A percentile compares a stretch with the other conserved stretches of the same genome.
These are phyloP conservation scores for Formica selysi DNA, from an alignment of 1,140 invertebrate genomes.

Conservation along the genomic window DNA sequence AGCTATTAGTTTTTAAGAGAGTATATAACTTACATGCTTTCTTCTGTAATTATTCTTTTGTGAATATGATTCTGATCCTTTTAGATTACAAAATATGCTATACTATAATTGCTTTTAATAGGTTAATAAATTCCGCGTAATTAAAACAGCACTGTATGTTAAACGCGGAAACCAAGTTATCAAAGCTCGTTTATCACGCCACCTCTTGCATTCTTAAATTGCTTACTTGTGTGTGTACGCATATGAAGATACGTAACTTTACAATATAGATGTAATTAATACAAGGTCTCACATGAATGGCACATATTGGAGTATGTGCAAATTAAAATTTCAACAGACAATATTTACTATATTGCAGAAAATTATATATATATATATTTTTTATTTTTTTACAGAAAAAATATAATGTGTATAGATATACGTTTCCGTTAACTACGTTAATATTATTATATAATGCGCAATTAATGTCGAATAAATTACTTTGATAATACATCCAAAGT, in stretches of 20 bases:
- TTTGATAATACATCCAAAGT: background rate
- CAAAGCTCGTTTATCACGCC: slow-evolving; percentile 46
- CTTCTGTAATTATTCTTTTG: slow-evolving; percentile 23
- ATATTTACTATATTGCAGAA: slow-evolving; percentile 21
- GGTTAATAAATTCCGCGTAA: slow-evolving; percentile 45
- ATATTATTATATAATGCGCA: background rate
- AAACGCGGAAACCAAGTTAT: slow-evolving; percentile 30
- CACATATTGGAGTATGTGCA: background rate
- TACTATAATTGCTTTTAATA: slow-evolving; percentile 48
- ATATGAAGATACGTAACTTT: background rate
- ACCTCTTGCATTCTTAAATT: slow-evolving; percentile 54
- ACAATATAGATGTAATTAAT: slow-evolving; percentile 26
- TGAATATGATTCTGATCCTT: background rate
- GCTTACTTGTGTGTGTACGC: background rate
- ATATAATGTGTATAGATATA: background rate
- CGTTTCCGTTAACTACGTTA: background rate
- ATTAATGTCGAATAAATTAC: slow-evolving; percentile 5
- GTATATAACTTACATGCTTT: background rate
- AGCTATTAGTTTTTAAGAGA: background rate
- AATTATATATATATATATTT: background rate
- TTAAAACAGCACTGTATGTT: slow-evolving; percentile 40
- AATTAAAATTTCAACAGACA: slow-evolving; percentile 21
- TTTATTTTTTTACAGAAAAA: background rate
- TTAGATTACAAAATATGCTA: slow-evolving; percentile 9
- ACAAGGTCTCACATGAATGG: background rate